Base-by-base conservation (phyloP, 1,140 invertebrate genomes). In the Bacillus rossius region DNA sequence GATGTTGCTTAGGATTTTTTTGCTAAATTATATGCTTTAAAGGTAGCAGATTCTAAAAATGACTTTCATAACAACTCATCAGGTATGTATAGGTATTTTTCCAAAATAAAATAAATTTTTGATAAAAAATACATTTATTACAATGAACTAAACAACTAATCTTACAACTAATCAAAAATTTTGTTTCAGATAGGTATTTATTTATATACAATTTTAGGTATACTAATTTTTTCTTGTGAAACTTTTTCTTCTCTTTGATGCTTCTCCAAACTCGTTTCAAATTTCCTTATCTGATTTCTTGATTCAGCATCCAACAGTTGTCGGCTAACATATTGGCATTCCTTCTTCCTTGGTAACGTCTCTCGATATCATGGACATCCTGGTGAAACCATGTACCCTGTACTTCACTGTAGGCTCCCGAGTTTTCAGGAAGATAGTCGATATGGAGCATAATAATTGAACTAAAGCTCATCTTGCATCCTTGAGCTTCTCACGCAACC, bases 371-470 rank as follows among this genome's bases (percentile, higher is more conserved):
- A n/a, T n/a, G n/a, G n/a, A n/a, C n/a, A n/a, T n/a, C 66, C 52
- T 67, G 64, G 38, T 70, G 61, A 48, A 70, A 69, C 17, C 63
- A 47, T 64, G 70, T 65, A 26, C 64, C 65, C 49, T 69, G 62
- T 57, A 69, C 67, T 51, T 69, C 65, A 62, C 69, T 73, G 7
- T 63, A 55, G 26, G 23, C 59, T 51, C 64, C 64, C 3, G 61
- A 51, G 57, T 72, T 71, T 55, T 66, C 56, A 29, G 63, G 64
- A 59, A 71, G 68, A 23, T 64, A 63, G 41, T 69, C 65, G 5
- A 71, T 26, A 13, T 13, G 38, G n/a, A 40, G 38, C n/a, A 40
- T 10, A 40, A 40, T 10, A 40, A 40, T 13, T 40, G 38, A 40
- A 40, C 38, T 40, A 13, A 40, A 40, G 38, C 38, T 40, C n/a